These are phyloP conservation scores for Glaucopsyche alexis DNA, from an alignment of 2,888 invertebrate species.

Conservation along the genomic window DNA sequence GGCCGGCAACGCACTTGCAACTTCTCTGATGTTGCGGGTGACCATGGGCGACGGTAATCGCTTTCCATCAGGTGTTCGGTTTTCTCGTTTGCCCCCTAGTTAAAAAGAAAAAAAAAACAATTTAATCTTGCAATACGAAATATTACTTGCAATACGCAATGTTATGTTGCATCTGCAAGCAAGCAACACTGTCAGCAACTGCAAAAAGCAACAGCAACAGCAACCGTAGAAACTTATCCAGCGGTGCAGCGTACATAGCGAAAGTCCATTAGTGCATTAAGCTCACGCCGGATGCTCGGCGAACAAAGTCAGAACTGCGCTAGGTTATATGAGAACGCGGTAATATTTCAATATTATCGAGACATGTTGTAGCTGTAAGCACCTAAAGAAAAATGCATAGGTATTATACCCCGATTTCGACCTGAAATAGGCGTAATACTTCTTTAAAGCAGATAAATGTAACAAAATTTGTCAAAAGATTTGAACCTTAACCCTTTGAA, in stretches of 20 bases:
- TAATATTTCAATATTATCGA: conserved; percentile 21
- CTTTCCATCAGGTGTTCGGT: too few relatives aligned
- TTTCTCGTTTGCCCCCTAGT: too few relatives aligned
- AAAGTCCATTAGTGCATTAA: conserved; percentile 16
- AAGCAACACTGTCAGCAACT: too few relatives aligned
- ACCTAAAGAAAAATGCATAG: background rate
- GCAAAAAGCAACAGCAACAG: background rate
- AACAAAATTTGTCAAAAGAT: background rate
- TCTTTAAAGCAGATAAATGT: background rate
- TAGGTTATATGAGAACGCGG: background rate
- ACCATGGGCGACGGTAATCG: too few relatives aligned
- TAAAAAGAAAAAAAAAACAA: too few relatives aligned
- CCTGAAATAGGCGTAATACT: too few relatives aligned
- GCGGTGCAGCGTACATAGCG: background rate
- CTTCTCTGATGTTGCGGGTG: too few relatives aligned
- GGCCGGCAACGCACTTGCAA: too few relatives aligned
- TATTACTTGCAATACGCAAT: too few relatives aligned
- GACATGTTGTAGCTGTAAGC: background rate
- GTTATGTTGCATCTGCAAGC: too few relatives aligned
- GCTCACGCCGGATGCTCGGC: background rate
- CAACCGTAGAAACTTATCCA: background rate
- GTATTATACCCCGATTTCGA: too few relatives aligned
- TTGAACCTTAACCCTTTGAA: background rate
- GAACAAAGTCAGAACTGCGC: background rate
- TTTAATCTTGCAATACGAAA: too few relatives aligned